Conservation (phyloP, 2,888 invertebrate genomes). For the Latrodectus hesperus region DNA sequence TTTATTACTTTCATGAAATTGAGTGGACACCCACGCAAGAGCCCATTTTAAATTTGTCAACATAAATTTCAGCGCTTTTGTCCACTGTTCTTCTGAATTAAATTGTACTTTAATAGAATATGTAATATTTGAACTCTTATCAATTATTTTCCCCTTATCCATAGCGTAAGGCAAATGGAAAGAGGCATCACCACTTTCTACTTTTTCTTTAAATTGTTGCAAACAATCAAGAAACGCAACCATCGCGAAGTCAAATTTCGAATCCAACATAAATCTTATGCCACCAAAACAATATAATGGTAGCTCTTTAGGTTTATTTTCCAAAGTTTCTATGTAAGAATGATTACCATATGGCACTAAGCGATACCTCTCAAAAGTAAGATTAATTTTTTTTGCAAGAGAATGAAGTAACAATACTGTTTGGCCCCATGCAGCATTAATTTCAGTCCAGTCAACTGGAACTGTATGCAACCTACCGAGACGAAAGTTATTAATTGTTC, state of each 20-base stretch:
- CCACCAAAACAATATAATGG: constrained; percentile 94
- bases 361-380: constrained; percentile 86
- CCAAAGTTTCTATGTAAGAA: constrained; percentile 87
- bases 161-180: constrained; percentile 93
- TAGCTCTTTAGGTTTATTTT: constrained; percentile 76
- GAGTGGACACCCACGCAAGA: constrained; percentile 80
- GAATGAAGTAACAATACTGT: constrained; percentile 92
- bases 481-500: constrained; percentile 97
- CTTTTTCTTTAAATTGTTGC: constrained; percentile 87
- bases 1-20: constrained; percentile 29
- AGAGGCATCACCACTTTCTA: constrained; percentile 87
- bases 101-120: constrained; percentile 98
- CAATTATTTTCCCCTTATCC: constrained; percentile 95
- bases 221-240: constrained; percentile 96
- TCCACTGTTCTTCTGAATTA: constrained; percentile 99
- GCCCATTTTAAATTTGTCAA: constrained; percentile 98
- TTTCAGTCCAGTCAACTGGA: constrained; percentile 97
- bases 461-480: constrained; percentile 93
- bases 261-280: constrained; percentile 89
- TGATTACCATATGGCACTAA: constrained; percentile 97
- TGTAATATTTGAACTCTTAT: constrained; percentile 87
- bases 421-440: constrained; percentile 99
- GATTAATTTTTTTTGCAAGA: constrained; percentile 90
- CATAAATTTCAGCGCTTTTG: constrained; percentile 97
- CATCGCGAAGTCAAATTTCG: constrained; percentile 82